Percentiles rank a stretch among this genome's conserved stretches.
Conservation (phyloP, 2,113 vertebrate genomes). For the Sinosuthora webbiana region DNA sequence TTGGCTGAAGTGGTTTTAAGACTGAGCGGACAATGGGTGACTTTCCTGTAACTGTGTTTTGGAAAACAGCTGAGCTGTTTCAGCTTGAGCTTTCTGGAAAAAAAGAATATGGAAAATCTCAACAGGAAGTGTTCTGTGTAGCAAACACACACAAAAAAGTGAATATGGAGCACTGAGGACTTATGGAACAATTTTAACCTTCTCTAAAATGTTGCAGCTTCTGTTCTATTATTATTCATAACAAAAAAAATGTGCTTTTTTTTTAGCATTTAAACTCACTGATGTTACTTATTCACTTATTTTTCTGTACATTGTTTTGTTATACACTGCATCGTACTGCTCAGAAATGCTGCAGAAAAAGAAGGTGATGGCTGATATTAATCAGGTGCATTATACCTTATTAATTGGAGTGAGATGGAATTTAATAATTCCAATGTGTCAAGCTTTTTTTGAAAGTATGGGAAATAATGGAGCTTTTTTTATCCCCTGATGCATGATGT, state of each 20-base stretch:
- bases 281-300: background rate
- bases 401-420: background rate
- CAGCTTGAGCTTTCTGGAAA: background rate
- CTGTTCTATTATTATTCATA: background rate
- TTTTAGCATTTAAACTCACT: background rate
- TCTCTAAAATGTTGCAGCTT: background rate
- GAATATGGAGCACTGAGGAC: background rate
- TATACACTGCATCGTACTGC: background rate
- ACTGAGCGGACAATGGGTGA: background rate
- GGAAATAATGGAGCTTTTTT: slow-evolving; percentile 21
- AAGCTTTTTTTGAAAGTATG: background rate
- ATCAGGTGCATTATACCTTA: background rate
- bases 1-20: background rate
- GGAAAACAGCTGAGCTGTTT: slow-evolving; percentile 4
- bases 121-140: background rate
- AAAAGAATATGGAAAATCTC: background rate
- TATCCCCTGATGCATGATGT: background rate
- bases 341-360: background rate
- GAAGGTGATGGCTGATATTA: background rate
- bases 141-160: background rate
- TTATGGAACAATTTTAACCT: background rate
- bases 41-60: background rate
- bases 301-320: background rate
- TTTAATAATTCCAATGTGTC: background rate
- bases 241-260: background rate